Evolutionary conservation across 2,113 vertebrate genomes (phyloP), one percentile per base, ranked within the genome.

Genomic region (Tragelaphus scriptus): DNA sequence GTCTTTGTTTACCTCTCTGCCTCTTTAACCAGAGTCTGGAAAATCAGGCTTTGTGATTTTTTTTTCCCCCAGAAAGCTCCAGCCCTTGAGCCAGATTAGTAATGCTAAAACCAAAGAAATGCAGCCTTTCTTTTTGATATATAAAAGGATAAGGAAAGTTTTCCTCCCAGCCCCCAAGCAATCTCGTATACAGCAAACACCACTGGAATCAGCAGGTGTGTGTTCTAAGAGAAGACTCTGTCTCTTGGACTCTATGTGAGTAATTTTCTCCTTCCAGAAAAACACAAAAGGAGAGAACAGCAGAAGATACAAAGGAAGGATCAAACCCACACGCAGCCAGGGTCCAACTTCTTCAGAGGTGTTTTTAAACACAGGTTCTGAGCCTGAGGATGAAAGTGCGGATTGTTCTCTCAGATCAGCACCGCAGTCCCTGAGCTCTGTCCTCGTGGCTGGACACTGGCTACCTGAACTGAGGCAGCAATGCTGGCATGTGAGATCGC

Each of bases 271-370:
- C 71, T 93, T 94, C 91, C 89, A 84, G 96, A 95, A 97, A 97
- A 96, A 95, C 86, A 97, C 97, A 59, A 94, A 97, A 97, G 95
- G 93, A 87, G n/a, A 96, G 79, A 97, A 84, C 47, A 95, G 84
- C 36, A 87, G 63, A 96, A 68, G 79, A 85, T 85, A 75, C 86
- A 95, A 95, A 80, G 47, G 65, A 65, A 97, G 84, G 91, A 97
- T 96, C 86, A 98, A 97, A 94, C 84, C 61, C 84, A 40, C 1
- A 2, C 86, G n/a, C 96, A 95, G 96, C 71, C 92, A 81, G 97
- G 28, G 63, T 47, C 93, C 91, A 32, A 2, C 44, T 87, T 94
- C 96, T 90, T 97, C 95, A 95, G 87, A 97, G 55, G 93, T 85
- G 65, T 86, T 90, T 96, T 92, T 93, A 51, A 51, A 94, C 82